These are phyloP conservation scores for Cossypha caffra DNA, from an alignment of 2,797 vertebrate genomes.

Conservation along the genomic window DNA sequence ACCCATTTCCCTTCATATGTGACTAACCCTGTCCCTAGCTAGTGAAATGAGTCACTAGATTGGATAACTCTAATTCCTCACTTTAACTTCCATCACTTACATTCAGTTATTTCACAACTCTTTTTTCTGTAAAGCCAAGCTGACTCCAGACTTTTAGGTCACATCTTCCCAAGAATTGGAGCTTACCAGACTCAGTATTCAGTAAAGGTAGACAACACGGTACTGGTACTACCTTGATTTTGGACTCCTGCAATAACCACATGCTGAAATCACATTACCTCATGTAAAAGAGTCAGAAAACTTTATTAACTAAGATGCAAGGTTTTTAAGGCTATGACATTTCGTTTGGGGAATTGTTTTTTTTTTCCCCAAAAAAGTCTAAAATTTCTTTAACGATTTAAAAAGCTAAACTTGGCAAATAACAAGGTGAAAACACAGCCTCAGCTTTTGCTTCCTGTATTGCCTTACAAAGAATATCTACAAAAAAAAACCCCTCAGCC, in stretches of 20 bases:
- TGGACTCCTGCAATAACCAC: neutral
- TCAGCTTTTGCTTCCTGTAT: neutral
- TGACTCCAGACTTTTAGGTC: neutral
- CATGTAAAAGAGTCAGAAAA: neutral
- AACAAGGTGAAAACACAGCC: neutral
- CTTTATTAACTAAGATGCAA: neutral
- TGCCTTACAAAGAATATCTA: neutral
- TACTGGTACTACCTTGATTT: neutral
- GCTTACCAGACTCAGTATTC: neutral
- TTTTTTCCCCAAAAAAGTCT: neutral
- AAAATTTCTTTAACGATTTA: neutral
- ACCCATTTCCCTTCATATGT: neutral
- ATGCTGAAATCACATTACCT: neutral
- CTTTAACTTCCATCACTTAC: neutral
- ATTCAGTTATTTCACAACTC: constrained; percentile 20
- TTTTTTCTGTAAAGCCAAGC: neutral
- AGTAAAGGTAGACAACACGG: neutral
- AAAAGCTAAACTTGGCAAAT: neutral
- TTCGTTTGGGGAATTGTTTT: neutral
- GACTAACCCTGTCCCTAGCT: neutral
- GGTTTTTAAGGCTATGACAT: neutral
- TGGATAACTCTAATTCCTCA: constrained; percentile 10
- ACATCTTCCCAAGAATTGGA: neutral
- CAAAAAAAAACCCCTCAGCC: rapidly evolving
- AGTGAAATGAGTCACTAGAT: constrained; percentile 21